Base-by-base conservation (phyloP, 2,888 invertebrate genomes). In the Cecidostiba fungosa region DNA sequence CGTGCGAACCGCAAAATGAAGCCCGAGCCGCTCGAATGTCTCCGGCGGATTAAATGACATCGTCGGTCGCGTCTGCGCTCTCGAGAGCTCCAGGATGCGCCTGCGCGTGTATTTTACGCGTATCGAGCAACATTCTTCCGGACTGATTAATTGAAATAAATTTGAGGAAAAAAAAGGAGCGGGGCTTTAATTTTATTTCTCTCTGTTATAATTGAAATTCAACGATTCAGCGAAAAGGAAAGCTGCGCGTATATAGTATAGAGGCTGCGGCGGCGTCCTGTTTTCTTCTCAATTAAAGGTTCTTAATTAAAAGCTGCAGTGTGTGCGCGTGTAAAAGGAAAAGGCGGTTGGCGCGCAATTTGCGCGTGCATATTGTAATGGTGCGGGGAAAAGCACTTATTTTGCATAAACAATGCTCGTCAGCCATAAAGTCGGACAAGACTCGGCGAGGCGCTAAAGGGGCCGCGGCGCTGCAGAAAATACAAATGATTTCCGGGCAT, bases 401-500 rank as follows among this genome's bases (percentile, higher is more conserved):
- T 78, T 78, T 78, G 78, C 78, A 78, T 78, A 78, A 78, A 78
- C 78, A 78, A 78, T 47, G 43, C 66, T 29, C 26, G 6, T n/a
- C 50, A 29, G n/a, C 39, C 66, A 77, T 77, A 77, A 77, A 77
- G 62, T 26, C 23, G 16, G 26, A n/a, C 43, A 23, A 23, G n/a
- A 26, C 32, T 16, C 62, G 4, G 23, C 66, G 36, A 26, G 47
- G 19, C 12, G 62, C n/a, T 39, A 8, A 39, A 72, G 23, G 39
- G 19, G 23, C 70, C 36, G 32, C 23, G 50, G 14, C 3, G 16
- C 47, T 8, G 54, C 8, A 59, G 54, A 78, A 69, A 78, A 72
- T 80, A 80, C 80, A 80, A 80, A 80, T 80, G 80, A 80, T 80
- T 80, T 72, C 72, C 73, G 80, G 72, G 54, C 39, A 23, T 19